Conservation (phyloP, 2,113 vertebrate genomes). For the Herpailurus yagouaroundi region DNA sequence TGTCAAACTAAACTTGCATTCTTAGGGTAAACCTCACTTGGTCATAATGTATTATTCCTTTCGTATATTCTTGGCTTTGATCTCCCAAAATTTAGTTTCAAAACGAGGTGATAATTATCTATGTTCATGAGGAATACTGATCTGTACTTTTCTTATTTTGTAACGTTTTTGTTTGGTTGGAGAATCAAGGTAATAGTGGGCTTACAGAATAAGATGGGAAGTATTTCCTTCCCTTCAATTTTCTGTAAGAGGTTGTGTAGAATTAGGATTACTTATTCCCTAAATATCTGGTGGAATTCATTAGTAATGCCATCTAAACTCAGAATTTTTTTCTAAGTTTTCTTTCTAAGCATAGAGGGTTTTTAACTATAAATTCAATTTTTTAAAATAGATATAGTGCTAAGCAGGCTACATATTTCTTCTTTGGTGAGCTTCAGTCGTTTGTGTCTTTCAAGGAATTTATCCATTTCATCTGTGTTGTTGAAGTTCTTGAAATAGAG, state of each 20-base stretch:
- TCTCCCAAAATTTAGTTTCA: not conserved
- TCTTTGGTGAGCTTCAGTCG: not conserved
- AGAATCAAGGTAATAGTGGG: not conserved
- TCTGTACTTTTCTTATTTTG: not conserved
- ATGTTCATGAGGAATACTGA: not conserved
- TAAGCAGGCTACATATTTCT: not conserved
- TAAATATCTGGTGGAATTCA: conserved; percentile 4
- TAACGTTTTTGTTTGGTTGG: not conserved
- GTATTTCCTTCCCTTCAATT: not conserved
- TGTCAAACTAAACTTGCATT: not conserved
- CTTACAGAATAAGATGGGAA: not conserved
- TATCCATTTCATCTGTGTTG: not conserved
- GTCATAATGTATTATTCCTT: not conserved
- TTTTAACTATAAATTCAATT: conserved; percentile 11
- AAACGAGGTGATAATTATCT: not conserved
- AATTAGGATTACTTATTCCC: not conserved
- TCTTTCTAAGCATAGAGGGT: not conserved
- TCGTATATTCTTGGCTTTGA: not conserved
- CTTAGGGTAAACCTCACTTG: not conserved
- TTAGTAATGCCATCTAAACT: not conserved
- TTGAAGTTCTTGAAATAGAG: not conserved
- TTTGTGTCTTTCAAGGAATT: not conserved
- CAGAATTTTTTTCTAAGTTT: not conserved
- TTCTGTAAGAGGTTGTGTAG: not conserved
- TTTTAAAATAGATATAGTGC: not conserved